Evolutionary conservation across 2,113 vertebrate species (phyloP).

Genomic region (Myotis brandtii): DNA sequence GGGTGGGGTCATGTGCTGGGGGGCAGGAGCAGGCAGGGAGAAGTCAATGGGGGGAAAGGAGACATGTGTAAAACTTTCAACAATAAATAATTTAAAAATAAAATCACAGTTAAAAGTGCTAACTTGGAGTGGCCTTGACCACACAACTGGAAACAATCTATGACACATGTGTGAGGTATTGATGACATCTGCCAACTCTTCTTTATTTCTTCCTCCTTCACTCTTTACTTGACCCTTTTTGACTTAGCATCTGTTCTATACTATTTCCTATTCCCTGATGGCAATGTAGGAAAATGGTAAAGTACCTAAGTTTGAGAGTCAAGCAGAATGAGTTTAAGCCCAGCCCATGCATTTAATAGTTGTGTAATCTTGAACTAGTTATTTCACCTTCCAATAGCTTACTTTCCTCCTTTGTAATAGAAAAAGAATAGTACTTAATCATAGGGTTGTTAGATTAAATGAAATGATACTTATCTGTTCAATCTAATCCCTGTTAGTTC

Average conservation of each 20-base stretch:
- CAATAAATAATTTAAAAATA: too few relatives aligned
- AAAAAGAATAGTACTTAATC: background rate
- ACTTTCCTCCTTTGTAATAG: background rate
- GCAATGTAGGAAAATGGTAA: background rate
- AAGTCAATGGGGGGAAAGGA: too few relatives aligned
- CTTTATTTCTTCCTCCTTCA: background rate
- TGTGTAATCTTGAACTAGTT: background rate
- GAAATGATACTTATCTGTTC: background rate
- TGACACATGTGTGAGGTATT: background rate
- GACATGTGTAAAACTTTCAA: too few relatives aligned
- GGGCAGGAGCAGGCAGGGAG: too few relatives aligned
- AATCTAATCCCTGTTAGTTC: background rate
- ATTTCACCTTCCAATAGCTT: background rate
- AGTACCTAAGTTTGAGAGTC: background rate
- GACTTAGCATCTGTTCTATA: background rate
- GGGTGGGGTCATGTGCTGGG: too few relatives aligned
- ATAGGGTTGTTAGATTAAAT: background rate
- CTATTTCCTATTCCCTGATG: background rate
- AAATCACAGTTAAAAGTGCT: background rate
- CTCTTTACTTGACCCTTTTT: background rate
- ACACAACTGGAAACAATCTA: background rate
- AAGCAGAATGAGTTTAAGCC: background rate
- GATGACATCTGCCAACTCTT: background rate
- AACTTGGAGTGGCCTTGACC: background rate
- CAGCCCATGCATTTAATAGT: background rate